phyloP scores from a whole-genome alignment of 2,888 invertebrate genomes.

The Parnassius smintheus region DNA sequence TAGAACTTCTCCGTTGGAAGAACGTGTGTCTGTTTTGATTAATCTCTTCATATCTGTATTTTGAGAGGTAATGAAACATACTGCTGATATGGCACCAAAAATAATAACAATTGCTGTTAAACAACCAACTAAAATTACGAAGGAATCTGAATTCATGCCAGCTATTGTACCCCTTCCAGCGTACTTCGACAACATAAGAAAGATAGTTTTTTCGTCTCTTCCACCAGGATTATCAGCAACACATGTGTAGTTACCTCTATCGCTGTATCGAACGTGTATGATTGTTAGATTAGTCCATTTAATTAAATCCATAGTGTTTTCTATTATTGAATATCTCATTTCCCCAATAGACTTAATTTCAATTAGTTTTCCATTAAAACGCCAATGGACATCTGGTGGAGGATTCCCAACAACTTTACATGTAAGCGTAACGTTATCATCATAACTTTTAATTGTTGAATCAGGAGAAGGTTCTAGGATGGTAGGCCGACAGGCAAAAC shows the following conservation, averaged over 20 bases:
- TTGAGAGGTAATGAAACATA: conserved; percentile 80
- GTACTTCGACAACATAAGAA: conserved; percentile 79
- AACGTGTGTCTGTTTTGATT: conserved; percentile 82
- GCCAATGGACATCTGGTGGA: conserved; percentile 88
- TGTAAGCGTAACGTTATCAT: conserved; percentile 86
- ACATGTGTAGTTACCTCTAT: conserved; percentile 89
- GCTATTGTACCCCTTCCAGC: conserved; percentile 68
- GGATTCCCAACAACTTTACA: conserved; percentile 90
- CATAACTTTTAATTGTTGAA: conserved; percentile 83
- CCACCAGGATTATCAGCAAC: conserved; percentile 92
- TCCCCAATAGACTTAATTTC: conserved; percentile 76
- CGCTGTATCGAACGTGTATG: conserved; percentile 81
- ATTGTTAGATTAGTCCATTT: conserved; percentile 87
- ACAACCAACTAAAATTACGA: conserved; percentile 77
- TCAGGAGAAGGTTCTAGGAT: conserved; percentile 84
- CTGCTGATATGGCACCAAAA: conserved; percentile 66
- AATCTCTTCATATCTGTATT: conserved; percentile 79
- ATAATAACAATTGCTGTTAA: conserved; percentile 68
- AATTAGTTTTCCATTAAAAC: conserved; percentile 83
- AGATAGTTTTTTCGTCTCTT: conserved; percentile 87
- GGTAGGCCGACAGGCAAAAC: conserved; percentile 91
- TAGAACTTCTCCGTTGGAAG: conserved; percentile 84
- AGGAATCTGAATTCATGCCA: conserved; percentile 74
- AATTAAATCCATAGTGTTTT: conserved; percentile 71
- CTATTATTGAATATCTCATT: conserved; percentile 71